Evolutionary conservation across 2,888 invertebrate species (phyloP), one percentile per base, ranked within the genome.

Genomic region (Ceratothoa steindachneri): DNA sequence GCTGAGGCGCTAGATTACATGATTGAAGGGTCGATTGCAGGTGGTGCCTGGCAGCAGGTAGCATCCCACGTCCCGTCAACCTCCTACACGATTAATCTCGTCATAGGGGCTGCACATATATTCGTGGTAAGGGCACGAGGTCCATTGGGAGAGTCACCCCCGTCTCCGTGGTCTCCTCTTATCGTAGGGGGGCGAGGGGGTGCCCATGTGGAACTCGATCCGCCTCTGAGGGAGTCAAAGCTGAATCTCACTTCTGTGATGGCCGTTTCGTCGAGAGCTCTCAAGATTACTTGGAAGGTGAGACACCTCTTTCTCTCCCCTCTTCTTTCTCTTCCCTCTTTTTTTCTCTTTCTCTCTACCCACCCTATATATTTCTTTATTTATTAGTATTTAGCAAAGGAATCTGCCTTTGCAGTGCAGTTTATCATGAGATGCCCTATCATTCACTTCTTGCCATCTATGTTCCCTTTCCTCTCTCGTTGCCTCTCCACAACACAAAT

Each of bases 261-360:
- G 31, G 70, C 77, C 15, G 74, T 77, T 64, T 67, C 77, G 7
- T 64, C 71, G 24, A 69, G 72, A 7, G 64, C 77, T 22, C 68
- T 77, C 55, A 77, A 74, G 73, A 74, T 77, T 31, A 70, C 77
- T 3, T 77, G 77, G 77, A 55, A 74, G 77, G 77, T 77, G 7
- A 9, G 4, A n/a, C 2, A 0, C 29, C 24, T 67, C 67, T 31
- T 30, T 29, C 15, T 19, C n/a, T 29, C n/a, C 24, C 0, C n/a
- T 7, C n/a, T 31, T 28, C 67, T 3, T 30, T 5, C 1, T n/a
- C 15, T 30, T 28, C 15, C 29, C 22, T 67, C 30, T 67, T 30
- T 67, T 9, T 67, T 30, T 29, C 29, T 28, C 22, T 67, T 30
- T 29, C 22, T 67, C 22, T 64, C 64, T 64, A 15, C 22, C 64